Conservation (phyloP, 1,140 invertebrate genomes). For the Lepidurus couesii region DNA sequence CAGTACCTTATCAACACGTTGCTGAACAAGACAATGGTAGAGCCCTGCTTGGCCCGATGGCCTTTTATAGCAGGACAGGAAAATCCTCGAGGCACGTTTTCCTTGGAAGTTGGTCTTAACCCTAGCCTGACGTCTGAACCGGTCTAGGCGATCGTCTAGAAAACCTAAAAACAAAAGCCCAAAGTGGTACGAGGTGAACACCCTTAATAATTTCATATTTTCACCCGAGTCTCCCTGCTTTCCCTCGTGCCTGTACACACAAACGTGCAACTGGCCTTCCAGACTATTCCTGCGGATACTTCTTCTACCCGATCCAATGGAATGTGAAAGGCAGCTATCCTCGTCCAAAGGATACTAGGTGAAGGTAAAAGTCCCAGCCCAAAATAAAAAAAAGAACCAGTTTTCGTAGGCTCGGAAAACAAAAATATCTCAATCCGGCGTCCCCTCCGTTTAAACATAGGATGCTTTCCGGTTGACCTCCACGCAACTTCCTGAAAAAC, state of each 20-base stretch:
- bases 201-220: not conserved
- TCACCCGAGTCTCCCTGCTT: no score
- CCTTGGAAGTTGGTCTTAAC: not conserved
- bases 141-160: not conserved
- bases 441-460: not conserved
- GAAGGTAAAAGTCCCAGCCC: not conserved
- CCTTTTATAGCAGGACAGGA: not conserved
- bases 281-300: no score
- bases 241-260: no score
- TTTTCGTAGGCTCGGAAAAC: not conserved
- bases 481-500: conserved; percentile 2
- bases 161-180: not conserved
- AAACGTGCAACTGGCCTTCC: no score
- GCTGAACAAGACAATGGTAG: not conserved
- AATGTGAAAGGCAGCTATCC: not conserved
- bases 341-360: not conserved
- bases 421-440: not conserved
- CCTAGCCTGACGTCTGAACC: not conserved
- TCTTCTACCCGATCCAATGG: no score
- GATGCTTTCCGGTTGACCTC: not conserved
- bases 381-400: not conserved
- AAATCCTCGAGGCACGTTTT: conserved; percentile 13
- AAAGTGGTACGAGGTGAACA: not conserved
- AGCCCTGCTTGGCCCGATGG: not conserved
- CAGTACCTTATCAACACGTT: not conserved